phyloP scores from a whole-genome alignment of 1,140 invertebrate genomes.

The Lepidurus packardi region DNA sequence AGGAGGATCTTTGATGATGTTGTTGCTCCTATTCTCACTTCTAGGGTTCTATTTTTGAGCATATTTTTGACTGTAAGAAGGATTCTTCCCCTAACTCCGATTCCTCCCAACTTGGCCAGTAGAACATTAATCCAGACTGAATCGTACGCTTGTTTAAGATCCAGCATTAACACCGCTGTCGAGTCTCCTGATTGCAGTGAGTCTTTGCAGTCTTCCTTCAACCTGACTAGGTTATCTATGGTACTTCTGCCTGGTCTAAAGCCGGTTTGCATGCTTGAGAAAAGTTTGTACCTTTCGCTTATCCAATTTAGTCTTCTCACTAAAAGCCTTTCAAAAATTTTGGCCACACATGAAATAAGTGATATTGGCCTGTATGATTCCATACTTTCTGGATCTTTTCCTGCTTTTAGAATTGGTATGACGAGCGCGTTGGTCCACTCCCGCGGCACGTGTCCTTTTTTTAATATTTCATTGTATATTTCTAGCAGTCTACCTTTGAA shows the following conservation, averaged over 20 bases:
- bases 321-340: neutral
- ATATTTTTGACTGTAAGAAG: neutral
- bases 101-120: neutral
- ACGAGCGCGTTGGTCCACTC: neutral
- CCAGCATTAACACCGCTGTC: neutral
- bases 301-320: neutral
- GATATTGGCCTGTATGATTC: neutral
- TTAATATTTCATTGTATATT: neutral
- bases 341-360: neutral
- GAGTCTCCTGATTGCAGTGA: neutral
- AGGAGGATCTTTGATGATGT: neutral
- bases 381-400: neutral
- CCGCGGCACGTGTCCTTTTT: too few species aligned
- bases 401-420: neutral
- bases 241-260: neutral
- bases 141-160: neutral
- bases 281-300: neutral
- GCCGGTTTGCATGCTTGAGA: neutral
- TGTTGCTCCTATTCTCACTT: neutral
- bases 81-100: neutral
- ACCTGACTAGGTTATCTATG: neutral
- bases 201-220: neutral
- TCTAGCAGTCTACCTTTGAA: neutral
- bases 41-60: neutral
- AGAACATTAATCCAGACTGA: too few species aligned